Conservation (phyloP, 2,797 vertebrate species). For the Toxotes lorentzi region DNA sequence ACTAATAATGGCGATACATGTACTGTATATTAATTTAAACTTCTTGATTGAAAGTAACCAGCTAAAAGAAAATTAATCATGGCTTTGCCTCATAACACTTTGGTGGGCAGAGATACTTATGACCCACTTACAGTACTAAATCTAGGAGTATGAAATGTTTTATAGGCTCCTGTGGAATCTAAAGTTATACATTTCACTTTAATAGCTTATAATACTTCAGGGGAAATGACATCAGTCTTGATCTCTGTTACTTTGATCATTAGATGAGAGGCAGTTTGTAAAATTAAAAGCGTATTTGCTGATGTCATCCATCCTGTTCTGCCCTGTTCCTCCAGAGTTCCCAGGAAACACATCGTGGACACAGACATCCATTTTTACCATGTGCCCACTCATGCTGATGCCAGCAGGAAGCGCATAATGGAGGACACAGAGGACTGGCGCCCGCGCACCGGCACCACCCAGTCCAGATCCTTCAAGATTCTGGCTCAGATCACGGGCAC, state of each 20-base stretch:
- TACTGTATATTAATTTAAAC: not conserved
- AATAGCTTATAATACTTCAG: not conserved
- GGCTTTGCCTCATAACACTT: slow-evolving; percentile 5
- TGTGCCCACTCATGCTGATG: slow-evolving; percentile 91
- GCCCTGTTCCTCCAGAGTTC: slow-evolving; percentile 81
- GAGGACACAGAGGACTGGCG: slow-evolving; percentile 99
- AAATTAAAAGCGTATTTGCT: slow-evolving; percentile 28
- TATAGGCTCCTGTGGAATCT: slow-evolving; percentile 1
- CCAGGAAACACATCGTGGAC: slow-evolving; percentile 92
- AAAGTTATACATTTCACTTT: slow-evolving; percentile 8
- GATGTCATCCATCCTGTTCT: slow-evolving; percentile 10
- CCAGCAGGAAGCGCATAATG: slow-evolving; percentile 95
- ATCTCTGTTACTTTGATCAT: slow-evolving; percentile 10
- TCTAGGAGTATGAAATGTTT: not conserved
- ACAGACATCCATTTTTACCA: slow-evolving; percentile 96
- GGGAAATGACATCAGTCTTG: slow-evolving; percentile 3
- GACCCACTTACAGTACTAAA: not conserved
- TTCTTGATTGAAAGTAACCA: slow-evolving; percentile 13
- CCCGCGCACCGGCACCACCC: slow-evolving; percentile 93
- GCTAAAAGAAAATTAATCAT: slow-evolving; percentile 30
- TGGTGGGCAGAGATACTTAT: not conserved
- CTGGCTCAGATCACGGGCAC: slow-evolving; percentile 98
- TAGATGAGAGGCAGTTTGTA: not conserved
- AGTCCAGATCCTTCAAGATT: slow-evolving; percentile 98
- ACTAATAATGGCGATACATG: not conserved